These are phyloP conservation scores for Gerris buenoi DNA, from an alignment of 1,140 invertebrate species.

Conservation along the genomic window DNA sequence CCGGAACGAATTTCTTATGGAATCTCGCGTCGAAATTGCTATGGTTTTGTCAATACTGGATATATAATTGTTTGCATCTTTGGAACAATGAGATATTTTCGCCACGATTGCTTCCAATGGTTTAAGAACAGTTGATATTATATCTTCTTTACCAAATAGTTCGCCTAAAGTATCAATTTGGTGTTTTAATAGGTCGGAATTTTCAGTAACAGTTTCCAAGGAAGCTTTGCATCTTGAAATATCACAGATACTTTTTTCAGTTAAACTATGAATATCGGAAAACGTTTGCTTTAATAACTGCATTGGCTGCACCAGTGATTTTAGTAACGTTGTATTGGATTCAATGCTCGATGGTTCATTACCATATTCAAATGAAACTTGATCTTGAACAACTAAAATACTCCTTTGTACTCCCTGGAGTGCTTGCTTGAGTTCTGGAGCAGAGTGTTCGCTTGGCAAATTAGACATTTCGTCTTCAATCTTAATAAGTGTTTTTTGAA, in stretches of 20 bases:
- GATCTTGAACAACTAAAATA: conserved; percentile 22
- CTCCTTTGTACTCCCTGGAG: conserved; percentile 22
- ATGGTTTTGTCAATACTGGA: neutral
- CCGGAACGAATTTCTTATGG: neutral
- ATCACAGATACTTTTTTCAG: neutral
- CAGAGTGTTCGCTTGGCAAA: neutral
- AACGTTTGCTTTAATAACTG: conserved; percentile 18
- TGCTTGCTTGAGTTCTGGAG: conserved; percentile 18
- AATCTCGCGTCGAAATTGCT: neutral
- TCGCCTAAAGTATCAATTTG: neutral
- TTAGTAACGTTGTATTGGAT: conserved; percentile 20
- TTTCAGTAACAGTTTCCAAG: neutral
- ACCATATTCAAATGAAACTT: conserved; percentile 23
- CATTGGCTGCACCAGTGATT: conserved; percentile 21
- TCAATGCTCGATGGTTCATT: conserved; percentile 21
- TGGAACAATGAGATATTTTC: neutral
- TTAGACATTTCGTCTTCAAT: conserved; percentile 15
- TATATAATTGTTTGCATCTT: neutral
- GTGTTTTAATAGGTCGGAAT: neutral
- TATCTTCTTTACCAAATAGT: neutral
- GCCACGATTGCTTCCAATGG: neutral
- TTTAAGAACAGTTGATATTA: neutral
- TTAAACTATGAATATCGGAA: conserved; percentile 6
- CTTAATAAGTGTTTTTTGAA: conserved; percentile 23
- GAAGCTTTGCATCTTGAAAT: neutral